These are phyloP conservation scores for Machimus atricapillus DNA, from an alignment of 2,888 invertebrate species.

Conservation along the genomic window DNA sequence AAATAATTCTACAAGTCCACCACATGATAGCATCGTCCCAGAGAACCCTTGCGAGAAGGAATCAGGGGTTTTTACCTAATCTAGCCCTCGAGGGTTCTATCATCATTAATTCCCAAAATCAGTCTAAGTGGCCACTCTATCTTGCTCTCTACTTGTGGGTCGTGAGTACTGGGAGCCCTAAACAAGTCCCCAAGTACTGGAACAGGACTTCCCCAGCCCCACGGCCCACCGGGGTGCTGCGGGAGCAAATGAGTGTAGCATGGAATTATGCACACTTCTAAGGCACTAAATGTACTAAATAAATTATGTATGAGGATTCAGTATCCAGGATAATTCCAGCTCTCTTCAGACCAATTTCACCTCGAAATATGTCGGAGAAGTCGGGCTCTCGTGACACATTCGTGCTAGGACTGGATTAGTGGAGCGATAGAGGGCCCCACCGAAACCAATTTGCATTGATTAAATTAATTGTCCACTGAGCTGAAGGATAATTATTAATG, in stretches of 20 bases:
- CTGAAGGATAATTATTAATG: conserved; percentile 11
- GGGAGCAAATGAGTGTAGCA: not conserved
- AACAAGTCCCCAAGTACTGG: not conserved
- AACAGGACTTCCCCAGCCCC: not conserved
- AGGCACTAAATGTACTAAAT: not conserved
- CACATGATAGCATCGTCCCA: not conserved
- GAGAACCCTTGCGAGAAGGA: not conserved
- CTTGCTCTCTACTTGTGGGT: not conserved
- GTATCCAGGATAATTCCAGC: not conserved
- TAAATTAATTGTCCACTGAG: not conserved
- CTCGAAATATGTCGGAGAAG: not conserved
- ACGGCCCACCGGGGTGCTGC: not conserved
- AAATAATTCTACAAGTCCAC: not conserved
- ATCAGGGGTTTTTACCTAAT: not conserved
- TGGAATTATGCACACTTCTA: conserved; percentile 19
- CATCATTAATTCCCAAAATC: not conserved
- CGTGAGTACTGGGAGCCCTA: not conserved
- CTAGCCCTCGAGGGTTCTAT: not conserved
- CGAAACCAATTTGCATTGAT: conserved; percentile 8
- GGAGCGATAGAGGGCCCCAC: not conserved
- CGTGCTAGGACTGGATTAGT: not conserved
- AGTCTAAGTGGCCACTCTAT: not conserved
- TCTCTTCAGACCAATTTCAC: not conserved
- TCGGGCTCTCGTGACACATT: not conserved
- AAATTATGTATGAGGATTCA: conserved; percentile 12